These are phyloP conservation scores for Etheostoma spectabile DNA, from an alignment of 2,113 vertebrate genomes.

Conservation along the genomic window DNA sequence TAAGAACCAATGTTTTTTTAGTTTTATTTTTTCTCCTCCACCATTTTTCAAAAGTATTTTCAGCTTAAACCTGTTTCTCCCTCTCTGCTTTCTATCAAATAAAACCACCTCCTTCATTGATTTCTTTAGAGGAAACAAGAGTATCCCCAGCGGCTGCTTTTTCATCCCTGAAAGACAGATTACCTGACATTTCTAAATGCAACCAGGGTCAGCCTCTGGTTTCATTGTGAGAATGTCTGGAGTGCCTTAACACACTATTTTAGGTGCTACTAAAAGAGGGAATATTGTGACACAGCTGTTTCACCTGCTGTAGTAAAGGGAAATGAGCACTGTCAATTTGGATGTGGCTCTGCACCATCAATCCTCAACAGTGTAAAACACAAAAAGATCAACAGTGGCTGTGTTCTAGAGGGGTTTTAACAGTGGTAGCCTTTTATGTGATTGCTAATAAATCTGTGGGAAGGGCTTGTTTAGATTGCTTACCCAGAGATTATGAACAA, in stretches of 20 bases:
- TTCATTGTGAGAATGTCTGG: slow-evolving; percentile 45
- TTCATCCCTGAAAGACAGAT: slow-evolving; percentile 75
- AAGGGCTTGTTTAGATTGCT: background rate
- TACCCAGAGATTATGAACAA: background rate
- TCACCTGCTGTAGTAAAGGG: slow-evolving; percentile 32
- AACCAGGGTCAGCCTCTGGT: slow-evolving; percentile 54
- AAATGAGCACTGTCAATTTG: slow-evolving; percentile 25
- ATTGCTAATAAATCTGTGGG: background rate
- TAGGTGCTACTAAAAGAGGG: slow-evolving; percentile 32
- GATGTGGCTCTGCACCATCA: slow-evolving; percentile 35
- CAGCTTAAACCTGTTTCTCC: slow-evolving; percentile 36
- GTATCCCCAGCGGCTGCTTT: slow-evolving; percentile 71
- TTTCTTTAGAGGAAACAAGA: slow-evolving; percentile 74
- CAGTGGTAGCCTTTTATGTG: background rate
- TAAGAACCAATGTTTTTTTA: background rate
- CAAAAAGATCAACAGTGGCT: slow-evolving; percentile 21
- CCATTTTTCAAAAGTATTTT: slow-evolving; percentile 54
- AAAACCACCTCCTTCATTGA: slow-evolving; percentile 67
- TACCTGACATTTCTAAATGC: slow-evolving; percentile 76
- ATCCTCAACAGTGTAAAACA: slow-evolving; percentile 17
- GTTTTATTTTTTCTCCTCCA: background rate
- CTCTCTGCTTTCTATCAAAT: slow-evolving; percentile 63
- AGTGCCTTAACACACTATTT: slow-evolving; percentile 21
- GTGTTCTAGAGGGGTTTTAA: background rate
- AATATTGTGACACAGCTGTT: slow-evolving; percentile 53